Base-by-base conservation (phyloP, 2,888 invertebrate species). In the Leptinotarsa tumamoca region DNA sequence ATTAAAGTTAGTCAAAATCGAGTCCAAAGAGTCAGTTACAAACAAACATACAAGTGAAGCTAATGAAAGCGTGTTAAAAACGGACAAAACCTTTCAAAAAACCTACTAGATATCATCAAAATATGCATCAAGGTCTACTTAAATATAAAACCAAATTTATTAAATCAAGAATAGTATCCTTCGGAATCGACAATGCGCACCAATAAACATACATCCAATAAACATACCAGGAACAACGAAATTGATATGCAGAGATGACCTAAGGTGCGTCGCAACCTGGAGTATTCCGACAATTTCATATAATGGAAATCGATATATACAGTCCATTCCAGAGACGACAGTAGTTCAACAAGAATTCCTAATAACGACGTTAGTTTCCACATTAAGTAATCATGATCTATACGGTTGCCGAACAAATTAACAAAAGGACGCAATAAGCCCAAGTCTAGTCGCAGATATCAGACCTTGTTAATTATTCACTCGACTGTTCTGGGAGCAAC, bases 301-400 rank as follows among this genome's bases (percentile, higher is more conserved):
- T 63, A 63, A 27, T 63, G 63, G 17, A 43, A 63, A 63, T 43
- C 63, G 43, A 63, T 63, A 63, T 33, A 63, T 43, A 63, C 43
- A 43, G 10, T 33, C 15, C 33, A 63, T 63, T 63, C 63, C 63
- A 63, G 63, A 43, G 63, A 63, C 17, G 43, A 63, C 63, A 63
- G 63, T 43, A 33, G 63, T n/a, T 33, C 17, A 27, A 63, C 63
- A 63, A 63, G 63, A 63, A 63, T 63, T 63, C 63, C 33, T 63
- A 63, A 63, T 63, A 43, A 63, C 5, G 63, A 63, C 43, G 43
- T 63, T 63, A 63, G 63, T 63, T 63, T 63, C 63, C 17, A n/a
- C 63, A 63, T 58, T 14, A 58, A 58, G 4, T 58, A 21, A 23
- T 27, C 63, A 63, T 63, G 63, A 63, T 63, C 43, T 63, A 63